Conservation (phyloP, 2,888 invertebrate genomes). For the Dryobota labecula region DNA sequence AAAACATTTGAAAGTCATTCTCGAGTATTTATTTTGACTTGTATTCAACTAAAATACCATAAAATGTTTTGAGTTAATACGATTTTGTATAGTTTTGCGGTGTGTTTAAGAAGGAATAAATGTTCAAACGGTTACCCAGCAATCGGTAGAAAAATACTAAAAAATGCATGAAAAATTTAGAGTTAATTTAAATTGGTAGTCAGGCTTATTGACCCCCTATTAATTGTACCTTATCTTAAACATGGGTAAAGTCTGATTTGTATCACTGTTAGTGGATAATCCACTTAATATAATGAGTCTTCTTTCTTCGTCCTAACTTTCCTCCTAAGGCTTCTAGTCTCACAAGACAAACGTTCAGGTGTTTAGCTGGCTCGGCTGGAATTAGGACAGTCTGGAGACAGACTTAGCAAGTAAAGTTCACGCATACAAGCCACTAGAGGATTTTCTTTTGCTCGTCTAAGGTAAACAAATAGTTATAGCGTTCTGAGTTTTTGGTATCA, state of each 20-base stretch:
- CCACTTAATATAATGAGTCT: slow-evolving; percentile 6
- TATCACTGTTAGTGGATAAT: slow-evolving; percentile 21
- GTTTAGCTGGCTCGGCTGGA: background rate
- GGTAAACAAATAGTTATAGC: background rate
- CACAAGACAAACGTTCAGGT: slow-evolving; percentile 11
- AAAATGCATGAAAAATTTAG: background rate
- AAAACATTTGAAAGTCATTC: slow-evolving; percentile 9
- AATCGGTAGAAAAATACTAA: background rate
- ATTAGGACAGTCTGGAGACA: slow-evolving; percentile 26
- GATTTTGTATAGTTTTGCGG: background rate
- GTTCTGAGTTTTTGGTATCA: no score
- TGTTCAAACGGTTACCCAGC: background rate
- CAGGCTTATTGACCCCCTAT: background rate
- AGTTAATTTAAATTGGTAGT: background rate
- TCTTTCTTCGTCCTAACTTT: background rate
- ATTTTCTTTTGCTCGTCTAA: background rate
- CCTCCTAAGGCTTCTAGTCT: slow-evolving; percentile 37
- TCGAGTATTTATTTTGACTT: no score
- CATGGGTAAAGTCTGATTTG: background rate
- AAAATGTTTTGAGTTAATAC: background rate
- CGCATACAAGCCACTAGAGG: background rate
- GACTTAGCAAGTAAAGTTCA: slow-evolving; percentile 9
- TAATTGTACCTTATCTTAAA: background rate
- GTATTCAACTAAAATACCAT: background rate
- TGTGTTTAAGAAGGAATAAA: background rate